phyloP scores from a whole-genome alignment of 1,140 invertebrate species.

The Drosophila serrata region DNA sequence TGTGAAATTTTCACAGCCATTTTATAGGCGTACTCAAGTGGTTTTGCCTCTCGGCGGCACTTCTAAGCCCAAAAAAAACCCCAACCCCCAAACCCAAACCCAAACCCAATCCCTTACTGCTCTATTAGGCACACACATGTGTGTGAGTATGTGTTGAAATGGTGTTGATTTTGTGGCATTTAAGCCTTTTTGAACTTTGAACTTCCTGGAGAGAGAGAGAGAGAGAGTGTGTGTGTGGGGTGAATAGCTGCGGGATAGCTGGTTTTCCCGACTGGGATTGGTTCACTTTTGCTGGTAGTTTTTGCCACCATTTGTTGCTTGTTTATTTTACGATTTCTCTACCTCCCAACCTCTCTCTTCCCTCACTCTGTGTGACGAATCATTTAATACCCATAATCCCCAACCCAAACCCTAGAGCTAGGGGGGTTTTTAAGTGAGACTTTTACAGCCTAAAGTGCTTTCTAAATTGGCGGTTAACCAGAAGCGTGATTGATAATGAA shows the following conservation, averaged over 20 bases:
- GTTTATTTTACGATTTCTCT: constrained; percentile 30
- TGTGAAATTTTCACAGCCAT: constrained; percentile 81
- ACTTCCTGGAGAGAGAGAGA: no score
- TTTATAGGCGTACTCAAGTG: constrained; percentile 82
- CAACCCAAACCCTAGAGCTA: constrained; percentile 34
- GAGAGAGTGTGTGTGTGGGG: no score
- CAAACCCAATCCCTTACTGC: constrained; percentile 6
- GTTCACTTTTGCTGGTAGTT: constrained; percentile 33
- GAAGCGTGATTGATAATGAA: constrained; percentile 59
- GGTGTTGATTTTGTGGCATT: constrained; percentile 80
- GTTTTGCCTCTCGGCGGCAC: constrained; percentile 75
- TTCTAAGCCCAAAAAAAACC: no score
- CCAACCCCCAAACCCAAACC: no score
- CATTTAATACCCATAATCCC: constrained; percentile 65
- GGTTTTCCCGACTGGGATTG: constrained; percentile 15
- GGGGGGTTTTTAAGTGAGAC: constrained; percentile 6
- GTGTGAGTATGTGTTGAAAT: constrained; percentile 23
- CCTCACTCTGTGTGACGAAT: constrained; percentile 48
- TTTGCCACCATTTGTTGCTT: constrained; percentile 44
- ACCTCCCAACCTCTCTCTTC: not conserved
- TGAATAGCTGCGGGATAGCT: constrained; percentile 24
- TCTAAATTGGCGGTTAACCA: constrained; percentile 61
- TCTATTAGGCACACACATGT: constrained; percentile 38
- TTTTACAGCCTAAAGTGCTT: constrained; percentile 22
- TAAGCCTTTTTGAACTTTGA: constrained; percentile 80